Conservation (phyloP, 1,140 invertebrate genomes). For the Drosophila neocordata region DNA sequence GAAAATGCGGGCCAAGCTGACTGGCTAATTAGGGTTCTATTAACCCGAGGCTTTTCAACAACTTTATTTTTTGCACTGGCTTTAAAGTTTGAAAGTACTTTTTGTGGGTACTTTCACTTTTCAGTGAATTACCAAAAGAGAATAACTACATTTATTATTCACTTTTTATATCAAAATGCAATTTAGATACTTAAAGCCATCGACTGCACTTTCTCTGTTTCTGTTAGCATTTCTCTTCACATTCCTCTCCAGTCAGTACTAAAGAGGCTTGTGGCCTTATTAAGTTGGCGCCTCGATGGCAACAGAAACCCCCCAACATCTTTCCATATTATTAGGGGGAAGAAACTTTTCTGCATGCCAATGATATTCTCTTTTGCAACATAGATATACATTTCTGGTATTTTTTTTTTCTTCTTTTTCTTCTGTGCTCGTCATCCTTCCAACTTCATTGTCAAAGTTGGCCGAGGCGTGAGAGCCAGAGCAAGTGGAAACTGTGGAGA, state of each 20-base stretch:
- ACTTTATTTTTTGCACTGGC: background rate
- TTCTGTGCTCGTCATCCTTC: constrained; percentile 61
- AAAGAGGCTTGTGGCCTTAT: constrained; percentile 61
- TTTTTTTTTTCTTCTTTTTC: constrained; percentile 11
- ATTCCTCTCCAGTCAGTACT: too few species aligned
- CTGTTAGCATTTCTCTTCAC: constrained; percentile 11
- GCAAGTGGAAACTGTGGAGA: constrained; percentile 14
- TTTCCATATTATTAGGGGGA: background rate
- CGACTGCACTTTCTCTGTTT: constrained; percentile 1
- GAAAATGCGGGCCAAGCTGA: constrained; percentile 14
- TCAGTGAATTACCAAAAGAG: background rate
- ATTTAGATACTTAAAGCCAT: constrained; percentile 15
- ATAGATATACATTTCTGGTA: constrained; percentile 7
- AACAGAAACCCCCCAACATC: constrained; percentile 44
- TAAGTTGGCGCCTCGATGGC: constrained; percentile 69
- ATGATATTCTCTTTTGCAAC: constrained; percentile 44
- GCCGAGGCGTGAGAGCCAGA: constrained; percentile 26
- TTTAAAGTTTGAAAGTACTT: background rate
- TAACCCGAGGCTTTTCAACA: background rate
- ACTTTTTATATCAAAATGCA: constrained; percentile 7
- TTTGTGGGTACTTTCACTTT: background rate
- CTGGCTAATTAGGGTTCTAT: constrained; percentile 15
- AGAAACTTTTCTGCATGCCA: constrained; percentile 70
- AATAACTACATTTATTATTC: constrained; percentile 1
- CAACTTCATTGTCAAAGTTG: constrained; percentile 77